Evolutionary conservation across 1,140 invertebrate genomes (phyloP).

Genomic region (Bathynomus jamesi): DNA sequence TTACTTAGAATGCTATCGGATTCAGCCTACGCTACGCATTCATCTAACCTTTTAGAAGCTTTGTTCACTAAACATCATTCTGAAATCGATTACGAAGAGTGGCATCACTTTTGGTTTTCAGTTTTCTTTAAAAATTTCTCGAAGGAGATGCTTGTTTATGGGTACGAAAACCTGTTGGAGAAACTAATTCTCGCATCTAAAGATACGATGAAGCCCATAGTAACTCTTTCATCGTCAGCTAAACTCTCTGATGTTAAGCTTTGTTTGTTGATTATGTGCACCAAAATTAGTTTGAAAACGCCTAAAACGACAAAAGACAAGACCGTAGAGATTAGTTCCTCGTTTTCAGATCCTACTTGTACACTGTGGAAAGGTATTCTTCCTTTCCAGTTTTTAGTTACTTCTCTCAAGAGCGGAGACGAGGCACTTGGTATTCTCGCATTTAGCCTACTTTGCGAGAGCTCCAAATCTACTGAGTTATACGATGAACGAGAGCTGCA

Average conservation of each 20-base stretch:
- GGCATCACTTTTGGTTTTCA: conserved; percentile 14
- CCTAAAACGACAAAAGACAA: neutral
- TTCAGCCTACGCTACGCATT: neutral
- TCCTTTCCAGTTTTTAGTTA: conserved; percentile 19
- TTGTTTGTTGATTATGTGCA: conserved; percentile 33
- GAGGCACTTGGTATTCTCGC: conserved; percentile 47
- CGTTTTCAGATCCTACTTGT: too few relatives aligned
- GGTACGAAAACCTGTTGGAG: conserved; percentile 28
- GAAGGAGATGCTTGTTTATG: conserved; percentile 15
- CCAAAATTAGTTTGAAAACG: conserved; percentile 27
- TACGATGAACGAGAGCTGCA: conserved; percentile 56
- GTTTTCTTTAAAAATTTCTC: conserved; percentile 11
- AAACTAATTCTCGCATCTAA: conserved; percentile 20
- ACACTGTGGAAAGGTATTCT: conserved; percentile 26
- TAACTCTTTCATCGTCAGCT: conserved; percentile 15
- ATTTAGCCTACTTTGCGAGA: conserved; percentile 63
- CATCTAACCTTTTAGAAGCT: conserved; percentile 4
- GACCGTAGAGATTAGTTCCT: too few relatives aligned
- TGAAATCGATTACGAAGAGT: conserved; percentile 4
- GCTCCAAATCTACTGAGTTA: conserved; percentile 61
- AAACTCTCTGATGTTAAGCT: conserved; percentile 21
- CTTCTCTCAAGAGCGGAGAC: conserved; percentile 22
- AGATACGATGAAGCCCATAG: conserved; percentile 14
- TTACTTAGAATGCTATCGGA: conserved; percentile 2
- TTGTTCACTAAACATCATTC: neutral